phyloP scores from a whole-genome alignment of 2,888 invertebrate genomes.

The Dorcus hopei region DNA sequence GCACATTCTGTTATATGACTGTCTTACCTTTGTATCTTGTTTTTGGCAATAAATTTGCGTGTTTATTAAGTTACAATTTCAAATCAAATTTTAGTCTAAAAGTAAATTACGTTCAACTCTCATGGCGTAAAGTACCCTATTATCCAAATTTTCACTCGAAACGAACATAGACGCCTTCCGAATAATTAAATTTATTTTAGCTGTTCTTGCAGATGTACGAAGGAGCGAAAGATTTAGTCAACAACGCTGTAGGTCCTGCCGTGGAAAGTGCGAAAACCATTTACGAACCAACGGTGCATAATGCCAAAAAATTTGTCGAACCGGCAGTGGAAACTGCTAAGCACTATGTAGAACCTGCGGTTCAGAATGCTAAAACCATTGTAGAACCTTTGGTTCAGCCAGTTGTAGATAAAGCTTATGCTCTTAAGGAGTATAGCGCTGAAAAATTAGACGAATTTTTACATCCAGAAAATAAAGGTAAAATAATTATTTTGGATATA shows the following conservation, averaged over 20 bases:
- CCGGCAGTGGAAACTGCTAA: constrained; percentile 16
- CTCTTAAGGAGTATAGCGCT: constrained; percentile 38
- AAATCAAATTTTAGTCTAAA: too few relatives aligned
- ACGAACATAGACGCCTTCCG: not conserved
- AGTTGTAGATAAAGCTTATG: constrained; percentile 22
- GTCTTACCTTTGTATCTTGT: too few relatives aligned
- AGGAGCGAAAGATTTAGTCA: constrained; percentile 46
- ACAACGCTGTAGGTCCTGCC: constrained; percentile 40
- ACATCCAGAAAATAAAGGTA: constrained; percentile 10
- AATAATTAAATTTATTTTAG: constrained; percentile 34
- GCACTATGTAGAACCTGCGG: constrained; percentile 32
- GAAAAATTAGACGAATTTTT: constrained; percentile 40
- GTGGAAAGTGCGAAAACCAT: constrained; percentile 35
- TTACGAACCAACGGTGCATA: constrained; percentile 34
- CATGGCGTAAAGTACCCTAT: too few relatives aligned
- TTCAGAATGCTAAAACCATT: constrained; percentile 20
- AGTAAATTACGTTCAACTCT: too few relatives aligned
- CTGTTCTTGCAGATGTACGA: constrained; percentile 46
- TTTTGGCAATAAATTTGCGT: too few relatives aligned
- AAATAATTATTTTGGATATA: constrained; percentile 3
- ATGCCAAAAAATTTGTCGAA: constrained; percentile 34
- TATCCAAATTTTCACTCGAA: not conserved
- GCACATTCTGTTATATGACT: too few relatives aligned
- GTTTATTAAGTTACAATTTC: too few relatives aligned
- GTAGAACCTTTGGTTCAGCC: constrained; percentile 24